A percentile compares a stretch with the other conserved stretches of the same genome.
Evolutionary conservation across 2,888 invertebrate species (phyloP).

Genomic region (Mythimna impura): DNA sequence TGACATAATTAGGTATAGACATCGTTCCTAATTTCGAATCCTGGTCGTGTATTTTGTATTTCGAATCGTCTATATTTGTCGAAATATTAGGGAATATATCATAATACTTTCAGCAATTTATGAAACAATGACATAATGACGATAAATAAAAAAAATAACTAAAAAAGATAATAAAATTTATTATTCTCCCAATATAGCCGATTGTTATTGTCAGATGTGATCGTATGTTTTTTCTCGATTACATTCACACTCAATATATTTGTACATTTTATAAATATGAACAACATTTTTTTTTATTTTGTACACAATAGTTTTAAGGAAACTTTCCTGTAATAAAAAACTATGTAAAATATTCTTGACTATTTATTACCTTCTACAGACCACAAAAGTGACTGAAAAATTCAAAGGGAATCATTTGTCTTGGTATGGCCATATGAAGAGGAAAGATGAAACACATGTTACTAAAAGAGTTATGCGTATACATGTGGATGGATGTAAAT

Average conservation of each 20-base stretch:
- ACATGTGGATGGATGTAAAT: no score
- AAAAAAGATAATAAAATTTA: background rate
- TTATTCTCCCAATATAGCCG: background rate
- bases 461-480: no score
- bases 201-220: background rate
- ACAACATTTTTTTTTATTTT: slow-evolving; percentile 68
- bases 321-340: slow-evolving; percentile 72
- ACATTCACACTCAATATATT: slow-evolving; percentile 45
- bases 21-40: background rate
- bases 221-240: slow-evolving; percentile 44
- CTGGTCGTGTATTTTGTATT: background rate
- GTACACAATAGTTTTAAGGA: slow-evolving; percentile 68
- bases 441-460: no score
- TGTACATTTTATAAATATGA: slow-evolving; percentile 72
- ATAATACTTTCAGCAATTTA: background rate
- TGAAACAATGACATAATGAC: no score
- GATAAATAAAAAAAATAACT: no score
- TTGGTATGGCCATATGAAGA: no score
- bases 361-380: background rate
- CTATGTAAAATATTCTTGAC: slow-evolving; percentile 47
- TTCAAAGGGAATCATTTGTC: no score
- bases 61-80: background rate
- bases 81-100: background rate
- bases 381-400: no score
- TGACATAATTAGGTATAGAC: background rate